These are phyloP conservation scores for Drosophila bunnanda DNA, from an alignment of 2,888 invertebrate genomes.

Conservation along the genomic window DNA sequence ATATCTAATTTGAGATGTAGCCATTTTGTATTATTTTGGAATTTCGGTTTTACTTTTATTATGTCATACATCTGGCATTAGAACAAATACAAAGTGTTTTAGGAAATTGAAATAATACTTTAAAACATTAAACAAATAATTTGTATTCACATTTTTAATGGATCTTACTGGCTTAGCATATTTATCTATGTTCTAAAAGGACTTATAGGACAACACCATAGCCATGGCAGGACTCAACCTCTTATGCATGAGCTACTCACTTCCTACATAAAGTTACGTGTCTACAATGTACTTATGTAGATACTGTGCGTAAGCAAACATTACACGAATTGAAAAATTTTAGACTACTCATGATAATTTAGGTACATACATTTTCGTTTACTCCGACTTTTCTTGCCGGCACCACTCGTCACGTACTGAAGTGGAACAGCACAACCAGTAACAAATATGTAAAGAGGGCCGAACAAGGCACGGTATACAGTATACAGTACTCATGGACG, in stretches of 20 bases:
- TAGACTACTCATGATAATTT: conserved; percentile 53
- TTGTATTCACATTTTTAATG: too few relatives aligned
- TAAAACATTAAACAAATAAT: too few relatives aligned
- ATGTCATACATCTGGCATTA: too few relatives aligned
- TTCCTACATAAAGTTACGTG: background rate
- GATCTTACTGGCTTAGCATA: too few relatives aligned
- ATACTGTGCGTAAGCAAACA: conserved; percentile 43
- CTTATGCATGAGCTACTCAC: background rate
- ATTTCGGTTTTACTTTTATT: too few relatives aligned
- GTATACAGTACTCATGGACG: conserved; percentile 41
- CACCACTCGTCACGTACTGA: conserved; percentile 61
- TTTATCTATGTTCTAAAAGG: background rate
- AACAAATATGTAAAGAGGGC: conserved; percentile 58
- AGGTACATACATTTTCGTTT: conserved; percentile 63
- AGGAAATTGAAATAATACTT: too few relatives aligned
- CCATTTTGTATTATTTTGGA: too few relatives aligned
- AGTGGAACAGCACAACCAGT: conserved; percentile 15
- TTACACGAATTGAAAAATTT: conserved; percentile 55
- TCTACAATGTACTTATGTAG: background rate
- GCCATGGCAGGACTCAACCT: background rate
- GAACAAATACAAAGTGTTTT: too few relatives aligned
- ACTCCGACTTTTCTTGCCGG: conserved; percentile 66
- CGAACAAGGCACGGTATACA: conserved; percentile 44
- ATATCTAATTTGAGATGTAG: too few relatives aligned
- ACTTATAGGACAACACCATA: background rate